Conservation (phyloP, 2,113 vertebrate species). For the Protobothrops flavoviridis region DNA sequence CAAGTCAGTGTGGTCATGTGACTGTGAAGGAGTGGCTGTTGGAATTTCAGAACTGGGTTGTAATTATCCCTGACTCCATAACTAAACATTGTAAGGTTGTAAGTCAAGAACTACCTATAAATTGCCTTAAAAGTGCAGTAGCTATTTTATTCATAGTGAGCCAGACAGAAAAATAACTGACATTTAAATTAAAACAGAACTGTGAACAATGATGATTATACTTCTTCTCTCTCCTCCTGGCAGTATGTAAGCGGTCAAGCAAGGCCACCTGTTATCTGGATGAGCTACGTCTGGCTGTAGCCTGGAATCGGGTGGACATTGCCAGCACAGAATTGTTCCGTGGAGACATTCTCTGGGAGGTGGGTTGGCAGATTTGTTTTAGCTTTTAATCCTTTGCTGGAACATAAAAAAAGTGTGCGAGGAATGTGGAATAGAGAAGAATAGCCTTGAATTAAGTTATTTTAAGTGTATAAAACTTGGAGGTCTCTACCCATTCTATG, state of each 20-base stretch:
- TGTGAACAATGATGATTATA: neutral
- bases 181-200: neutral
- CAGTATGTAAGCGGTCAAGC: constrained; percentile 66
- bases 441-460: neutral
- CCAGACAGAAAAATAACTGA: neutral
- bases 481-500: neutral
- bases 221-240: neutral
- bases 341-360: constrained; percentile 85
- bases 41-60: neutral
- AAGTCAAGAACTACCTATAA: neutral
- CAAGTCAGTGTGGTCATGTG: neutral
- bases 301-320: constrained; percentile 90
- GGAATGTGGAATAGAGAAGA: neutral
- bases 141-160: neutral
- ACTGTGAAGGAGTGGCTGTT: neutral
- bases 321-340: constrained; percentile 87
- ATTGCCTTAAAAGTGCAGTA: neutral
- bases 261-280: constrained; percentile 77
- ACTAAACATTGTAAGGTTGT: neutral
- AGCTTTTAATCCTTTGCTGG: neutral
- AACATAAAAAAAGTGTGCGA: neutral
- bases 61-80: neutral
- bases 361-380: constrained; percentile 45
- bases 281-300: constrained; percentile 85
- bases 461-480: neutral